These are phyloP conservation scores for Sander vitreus DNA, from an alignment of 2,113 vertebrate species.

Conservation along the genomic window DNA sequence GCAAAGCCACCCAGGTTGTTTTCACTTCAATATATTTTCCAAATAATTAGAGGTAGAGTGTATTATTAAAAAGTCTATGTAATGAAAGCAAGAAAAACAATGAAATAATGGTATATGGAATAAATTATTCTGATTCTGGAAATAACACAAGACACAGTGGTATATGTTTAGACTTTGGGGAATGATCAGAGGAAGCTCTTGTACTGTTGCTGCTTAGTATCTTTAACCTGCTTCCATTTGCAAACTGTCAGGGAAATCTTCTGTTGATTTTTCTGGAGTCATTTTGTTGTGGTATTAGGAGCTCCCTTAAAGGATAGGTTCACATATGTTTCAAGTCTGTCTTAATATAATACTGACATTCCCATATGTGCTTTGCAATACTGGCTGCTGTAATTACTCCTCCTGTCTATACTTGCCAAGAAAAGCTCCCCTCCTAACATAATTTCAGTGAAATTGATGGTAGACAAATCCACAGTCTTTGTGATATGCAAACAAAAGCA, in stretches of 20 bases:
- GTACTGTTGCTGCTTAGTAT: neutral
- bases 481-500: neutral
- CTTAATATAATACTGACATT: constrained; percentile 1
- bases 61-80: constrained; percentile 2
- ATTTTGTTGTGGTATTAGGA: neutral
- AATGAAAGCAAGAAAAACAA: neutral
- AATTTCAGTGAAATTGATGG: constrained; percentile 15
- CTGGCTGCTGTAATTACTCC: constrained; percentile 5
- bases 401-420: neutral
- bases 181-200: constrained; percentile 11
- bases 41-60: constrained; percentile 30
- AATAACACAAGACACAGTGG: constrained; percentile 4
- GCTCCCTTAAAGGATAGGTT: constrained; percentile 18
- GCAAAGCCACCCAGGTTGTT: constrained; percentile 32
- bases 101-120: neutral
- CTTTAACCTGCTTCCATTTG: constrained; percentile 51
- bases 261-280: constrained; percentile 39
- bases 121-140: neutral
- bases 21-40: constrained; percentile 24
- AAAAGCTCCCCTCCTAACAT: neutral
- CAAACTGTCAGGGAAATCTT: constrained; percentile 46
- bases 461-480: constrained; percentile 6
- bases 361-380: constrained; percentile 5
- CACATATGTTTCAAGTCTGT: neutral
- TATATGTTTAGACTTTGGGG: neutral